Evolutionary conservation across 2,888 invertebrate genomes (phyloP), one percentile per base, ranked within the genome.

Genomic region (Campaea margaritaria): DNA sequence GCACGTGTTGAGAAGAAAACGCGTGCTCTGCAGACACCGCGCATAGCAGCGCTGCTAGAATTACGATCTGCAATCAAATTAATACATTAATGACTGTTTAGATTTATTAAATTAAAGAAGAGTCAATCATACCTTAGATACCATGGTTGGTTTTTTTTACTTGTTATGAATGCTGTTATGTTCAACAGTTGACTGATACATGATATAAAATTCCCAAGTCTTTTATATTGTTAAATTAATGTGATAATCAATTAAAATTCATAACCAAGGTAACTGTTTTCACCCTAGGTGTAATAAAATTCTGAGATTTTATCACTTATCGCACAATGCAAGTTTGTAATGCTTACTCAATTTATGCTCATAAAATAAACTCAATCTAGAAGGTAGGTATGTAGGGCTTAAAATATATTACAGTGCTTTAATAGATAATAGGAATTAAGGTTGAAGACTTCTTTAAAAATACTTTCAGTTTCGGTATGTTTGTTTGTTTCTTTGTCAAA

Each of bases 1-100:
- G 69, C 43, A 78, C 72, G 64, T 73, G 71, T 45, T 78, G 80
- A 4, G 76, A 75, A 12, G 77, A 78, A 65, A 69, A 70, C 14
- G 75, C 78, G 36, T 75, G 72, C 39, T 70, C 64, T n/a, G 69
- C 69, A 8, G 48, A 58, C 10, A 56, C 72, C 2, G 62, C 73
- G 10, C 68, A 66, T 14, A 68, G 59, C 14, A 69, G 15, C 2
- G 61, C 66, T 38, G 65, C 62, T 13, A 72, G 13, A 8, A 67
- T 12, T 16, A 64, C 46, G 10, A 67, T 52, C 70, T 70, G 62
- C 4, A 58, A 58, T n/a, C 27, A 34, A 34, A 21, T 21, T 21
- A 5, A 21, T 21, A 21, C 14, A 41, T 11, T 11, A 9, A 2
- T 34, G 8, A 34, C 34, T 34, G n/a, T n/a, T n/a, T n/a, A n/a